Conservation (phyloP, 2,888 invertebrate species). For the Cephalotes varians region DNA sequence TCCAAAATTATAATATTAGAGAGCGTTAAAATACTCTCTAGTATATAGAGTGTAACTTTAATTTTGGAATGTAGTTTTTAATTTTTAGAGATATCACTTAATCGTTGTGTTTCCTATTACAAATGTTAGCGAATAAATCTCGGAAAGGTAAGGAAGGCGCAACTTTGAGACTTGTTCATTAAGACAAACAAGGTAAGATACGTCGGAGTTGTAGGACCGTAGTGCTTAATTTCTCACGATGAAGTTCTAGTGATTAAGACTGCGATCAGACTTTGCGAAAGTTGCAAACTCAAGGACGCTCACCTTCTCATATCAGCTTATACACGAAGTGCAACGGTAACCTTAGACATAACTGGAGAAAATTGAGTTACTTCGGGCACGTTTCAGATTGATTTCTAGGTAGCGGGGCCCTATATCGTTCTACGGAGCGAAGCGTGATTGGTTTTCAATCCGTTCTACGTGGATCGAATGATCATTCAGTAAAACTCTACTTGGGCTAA, state of each 20-base stretch:
- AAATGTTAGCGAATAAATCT: slow-evolving; percentile 30
- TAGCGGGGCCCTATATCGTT: slow-evolving; percentile 72
- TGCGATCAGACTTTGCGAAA: slow-evolving; percentile 41
- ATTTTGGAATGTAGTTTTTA: slow-evolving; percentile 11
- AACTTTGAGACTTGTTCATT: slow-evolving; percentile 44
- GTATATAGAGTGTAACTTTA: background rate
- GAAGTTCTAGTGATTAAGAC: slow-evolving; percentile 52
- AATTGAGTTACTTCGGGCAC: slow-evolving; percentile 79
- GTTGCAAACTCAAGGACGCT: slow-evolving; percentile 45
- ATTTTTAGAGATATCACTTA: slow-evolving; percentile 14
- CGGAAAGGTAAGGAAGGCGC: background rate
- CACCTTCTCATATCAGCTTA: slow-evolving; percentile 49
- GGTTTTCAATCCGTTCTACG: slow-evolving; percentile 81
- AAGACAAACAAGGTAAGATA: slow-evolving; percentile 54
- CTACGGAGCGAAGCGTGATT: slow-evolving; percentile 76
- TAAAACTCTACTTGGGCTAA: slow-evolving; percentile 40
- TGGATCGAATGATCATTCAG: slow-evolving; percentile 78
- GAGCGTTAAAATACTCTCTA: background rate
- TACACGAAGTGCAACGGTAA: slow-evolving; percentile 46
- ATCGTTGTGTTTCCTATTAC: background rate
- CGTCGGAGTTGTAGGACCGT: slow-evolving; percentile 49
- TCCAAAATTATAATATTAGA: background rate
- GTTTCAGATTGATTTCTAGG: slow-evolving; percentile 80
- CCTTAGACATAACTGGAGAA: slow-evolving; percentile 63
- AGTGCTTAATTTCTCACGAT: slow-evolving; percentile 46